Evolutionary conservation across 2,888 invertebrate species (phyloP).

Genomic region (Tetrapedia diversipes): DNA sequence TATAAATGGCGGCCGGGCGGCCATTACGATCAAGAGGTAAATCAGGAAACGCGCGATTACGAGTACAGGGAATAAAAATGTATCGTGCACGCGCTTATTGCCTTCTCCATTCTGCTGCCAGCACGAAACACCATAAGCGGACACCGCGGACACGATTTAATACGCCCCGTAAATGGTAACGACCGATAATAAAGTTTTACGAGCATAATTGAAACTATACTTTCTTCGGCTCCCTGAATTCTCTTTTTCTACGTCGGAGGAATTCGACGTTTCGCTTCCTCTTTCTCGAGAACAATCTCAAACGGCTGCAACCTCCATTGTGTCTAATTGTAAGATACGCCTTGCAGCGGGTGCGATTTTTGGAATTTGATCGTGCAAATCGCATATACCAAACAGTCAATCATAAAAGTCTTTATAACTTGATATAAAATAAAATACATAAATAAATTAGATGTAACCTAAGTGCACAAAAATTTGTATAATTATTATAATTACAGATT

Average conservation of each 20-base stretch:
- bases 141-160: conserved; percentile 44
- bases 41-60: conserved; percentile 55
- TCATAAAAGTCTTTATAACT: too few species aligned
- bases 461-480: too few species aligned
- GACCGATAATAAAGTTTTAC: conserved; percentile 54
- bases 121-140: conserved; percentile 47
- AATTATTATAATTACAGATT: too few species aligned
- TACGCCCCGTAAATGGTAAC: conserved; percentile 52
- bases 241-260: background rate
- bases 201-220: conserved; percentile 55
- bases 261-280: background rate
- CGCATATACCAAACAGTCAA: background rate
- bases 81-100: conserved; percentile 30
- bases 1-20: conserved; percentile 16
- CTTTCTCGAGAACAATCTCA: background rate
- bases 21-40: conserved; percentile 47
- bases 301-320: background rate
- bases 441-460: too few species aligned
- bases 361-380: background rate
- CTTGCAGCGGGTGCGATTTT: background rate
- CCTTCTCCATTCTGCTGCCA: conserved; percentile 34
- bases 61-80: conserved; percentile 40
- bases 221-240: conserved; percentile 22
- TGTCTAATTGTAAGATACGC: background rate
- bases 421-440: too few species aligned